Evolutionary conservation across 1,140 invertebrate genomes (phyloP), one percentile per base, ranked within the genome.

Genomic region (Ctenoplectra terminalis): DNA sequence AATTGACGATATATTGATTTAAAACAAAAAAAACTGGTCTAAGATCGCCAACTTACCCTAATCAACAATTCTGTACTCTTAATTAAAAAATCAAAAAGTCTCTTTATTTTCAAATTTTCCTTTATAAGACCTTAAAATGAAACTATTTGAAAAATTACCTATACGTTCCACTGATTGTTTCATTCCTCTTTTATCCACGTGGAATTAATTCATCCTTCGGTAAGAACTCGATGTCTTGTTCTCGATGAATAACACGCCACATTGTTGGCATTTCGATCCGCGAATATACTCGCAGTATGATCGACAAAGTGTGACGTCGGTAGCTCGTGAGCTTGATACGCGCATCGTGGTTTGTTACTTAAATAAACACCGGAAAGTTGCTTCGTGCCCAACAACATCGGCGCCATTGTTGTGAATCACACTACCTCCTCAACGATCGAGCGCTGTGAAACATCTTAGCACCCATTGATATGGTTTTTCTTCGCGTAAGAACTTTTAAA

Each of bases 361-460:
- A 92, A 92, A 91, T 92, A 92, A 92, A 92, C 90, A 91, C 71
- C 82, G 81, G 11, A 81, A 83, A 81, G 76, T 87, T 84, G 85
- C 81, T 87, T 79, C 69, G 50, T 71, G 78, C 34, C 84, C 48
- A 84, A 87, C 85, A 87, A 91, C 89, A 90, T 80, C 78, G 84
- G 64, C 20, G 37, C 85, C 88, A 89, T 91, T 91, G 90, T 91
- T 87, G 69, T 73, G 26, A 75, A 75, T 34, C 50, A 34, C 83
- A 54, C 61, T 69, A 20, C 23, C 66, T 67, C 56, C 23, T 61
- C 58, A 13, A 56, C 46, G 34, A 31, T 29, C 40, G 48, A 79
- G 56, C 85, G 67, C 69, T 71, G 63, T 46, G 79, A 80, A 87
- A 83, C 84, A 86, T 71, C 58, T 83, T 79, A 78, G 54, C 83